Base-by-base conservation (phyloP, 2,888 invertebrate genomes). In the Lagria hirta region DNA sequence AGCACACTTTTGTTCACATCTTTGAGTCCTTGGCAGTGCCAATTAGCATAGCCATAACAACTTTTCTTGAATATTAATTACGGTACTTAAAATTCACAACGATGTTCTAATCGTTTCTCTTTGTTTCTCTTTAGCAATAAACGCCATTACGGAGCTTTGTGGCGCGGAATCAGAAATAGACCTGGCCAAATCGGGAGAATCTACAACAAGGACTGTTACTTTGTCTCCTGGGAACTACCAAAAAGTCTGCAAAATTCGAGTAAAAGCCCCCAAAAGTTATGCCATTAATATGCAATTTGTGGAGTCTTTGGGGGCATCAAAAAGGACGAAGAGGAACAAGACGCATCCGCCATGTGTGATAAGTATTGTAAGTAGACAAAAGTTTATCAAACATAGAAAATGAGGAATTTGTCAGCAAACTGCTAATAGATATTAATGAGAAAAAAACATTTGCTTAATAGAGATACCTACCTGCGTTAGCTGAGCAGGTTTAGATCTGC, bases 281-380 rank as follows among this genome's bases (percentile, higher is more conserved):
- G 57, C 65, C 4, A 56, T 69, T 10, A 60, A 61, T 33, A 41
- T 69, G 45, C 59, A 62, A 28, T 58, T 64, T 40, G 33, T 54
- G 8, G 57, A 62, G 17, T 45, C 35, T 6, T 22, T 8, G 8
- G 21, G 26, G 4, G 45, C 48, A 38, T 15, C 51, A 7, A 35
- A 43, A 16, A 26, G 35, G 15, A 35, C 43, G 3, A 17, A 37
- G 16, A 35, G 51, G 16, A 15, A 43, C 2, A 17, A 16, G 7
- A 36, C 23, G 8, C 38, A 46, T 33, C 51, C 52, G 10, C 53
- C 59, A 3, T 66, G 66, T 43, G 47, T 53, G 16, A 48, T 66
- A 41, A 61, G 56, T 34, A 57, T 65, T 35, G 66, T 66, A 62
- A 57, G 63, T 61, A n/a, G n/a, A n/a, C n/a, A n/a, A n/a, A n/a